These are phyloP conservation scores for Nephrocerus scutellatus DNA, from an alignment of 2,888 invertebrate species.

Conservation along the genomic window DNA sequence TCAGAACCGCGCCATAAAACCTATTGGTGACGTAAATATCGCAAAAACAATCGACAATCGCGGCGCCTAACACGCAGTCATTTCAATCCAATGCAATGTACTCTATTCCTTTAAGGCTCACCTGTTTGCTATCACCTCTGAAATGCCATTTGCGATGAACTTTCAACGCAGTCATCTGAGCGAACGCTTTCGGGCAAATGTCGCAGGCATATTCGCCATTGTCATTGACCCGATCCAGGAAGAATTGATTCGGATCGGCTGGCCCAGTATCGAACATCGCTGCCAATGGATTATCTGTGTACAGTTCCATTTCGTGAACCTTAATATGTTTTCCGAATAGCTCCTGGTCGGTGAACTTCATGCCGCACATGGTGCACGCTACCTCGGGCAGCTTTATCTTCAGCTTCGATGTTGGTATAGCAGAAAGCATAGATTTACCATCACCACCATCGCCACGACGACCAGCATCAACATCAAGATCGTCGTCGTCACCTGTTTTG, in stretches of 20 bases:
- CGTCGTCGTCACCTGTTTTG: slow-evolving; percentile 37
- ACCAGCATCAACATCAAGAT: slow-evolving; percentile 23
- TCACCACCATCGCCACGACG: slow-evolving; percentile 14
- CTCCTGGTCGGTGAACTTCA: slow-evolving; percentile 45
- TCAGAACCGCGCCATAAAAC: no score
- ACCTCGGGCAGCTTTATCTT: slow-evolving; percentile 43
- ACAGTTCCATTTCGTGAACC: slow-evolving; percentile 44
- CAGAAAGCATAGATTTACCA: slow-evolving; percentile 20
- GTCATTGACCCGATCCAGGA: slow-evolving; percentile 42
- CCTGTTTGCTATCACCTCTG: slow-evolving; percentile 49
- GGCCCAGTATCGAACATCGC: slow-evolving; percentile 47
- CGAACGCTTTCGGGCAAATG: slow-evolving; percentile 46
- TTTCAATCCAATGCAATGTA: no score
- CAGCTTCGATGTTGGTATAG: slow-evolving; percentile 20
- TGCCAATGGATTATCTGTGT: slow-evolving; percentile 44
- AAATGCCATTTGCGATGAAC: slow-evolving; percentile 50
- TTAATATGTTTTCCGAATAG: slow-evolving; percentile 45
- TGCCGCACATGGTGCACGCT: slow-evolving; percentile 43
- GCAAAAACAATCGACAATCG: no score
- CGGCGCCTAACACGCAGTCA: no score
- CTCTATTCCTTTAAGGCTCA: no score
- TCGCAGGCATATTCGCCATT: slow-evolving; percentile 48
- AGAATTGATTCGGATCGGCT: slow-evolving; percentile 43
- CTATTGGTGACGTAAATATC: no score
- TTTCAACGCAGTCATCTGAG: slow-evolving; percentile 47